Base-by-base conservation (phyloP, 2,797 vertebrate species). In the Crocidura indochinensis region DNA sequence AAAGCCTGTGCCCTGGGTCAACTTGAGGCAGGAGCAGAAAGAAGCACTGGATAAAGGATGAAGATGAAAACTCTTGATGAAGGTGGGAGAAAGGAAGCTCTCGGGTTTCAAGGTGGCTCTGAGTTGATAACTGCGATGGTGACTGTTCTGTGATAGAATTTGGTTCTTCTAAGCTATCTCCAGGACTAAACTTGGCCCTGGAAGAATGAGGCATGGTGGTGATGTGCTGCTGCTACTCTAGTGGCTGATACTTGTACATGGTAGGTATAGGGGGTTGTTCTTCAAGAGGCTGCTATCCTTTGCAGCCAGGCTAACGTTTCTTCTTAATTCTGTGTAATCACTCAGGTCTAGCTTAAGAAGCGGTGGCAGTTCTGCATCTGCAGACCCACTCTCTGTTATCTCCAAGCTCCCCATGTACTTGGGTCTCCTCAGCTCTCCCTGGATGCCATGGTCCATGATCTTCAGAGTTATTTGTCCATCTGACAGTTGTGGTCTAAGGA, bases 371-470 rank as follows among this genome's bases (percentile, higher is more conserved):
- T 99, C 99, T 8, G 98, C 98, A 0, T 99, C 99, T 6, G 99
- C 99, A 26, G 99, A 99, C 96, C 99, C 99, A 97, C 99, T 99
- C 97, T 99, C 99, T 27, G 99, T 99, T 97, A 99, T 98, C 96
- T 99, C 99, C 95, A 99, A 97, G 96, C 99, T 99, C 97, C 98
- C 99, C 97, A 99, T 99, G 85, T 99, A 99, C 99, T 98, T 98
- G 0, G 97, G 97, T 96, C 98, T 98, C 97, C 98, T 98, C 94
- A 98, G 97, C 95, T 99, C 99, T 95, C 99, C 99, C 97, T 99
- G 99, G 96, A 99, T 99, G 85, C 99, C 99, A 1, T 99, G 99
- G 97, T 99, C 99, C 98, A 99, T 98, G 92, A 99, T 98, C 97
- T 99, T 99, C 95, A 99, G 98, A 27, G 98, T 98, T 87, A 99